phyloP scores from a whole-genome alignment of 2,888 invertebrate genomes.

The Argyresthia goedartella region DNA sequence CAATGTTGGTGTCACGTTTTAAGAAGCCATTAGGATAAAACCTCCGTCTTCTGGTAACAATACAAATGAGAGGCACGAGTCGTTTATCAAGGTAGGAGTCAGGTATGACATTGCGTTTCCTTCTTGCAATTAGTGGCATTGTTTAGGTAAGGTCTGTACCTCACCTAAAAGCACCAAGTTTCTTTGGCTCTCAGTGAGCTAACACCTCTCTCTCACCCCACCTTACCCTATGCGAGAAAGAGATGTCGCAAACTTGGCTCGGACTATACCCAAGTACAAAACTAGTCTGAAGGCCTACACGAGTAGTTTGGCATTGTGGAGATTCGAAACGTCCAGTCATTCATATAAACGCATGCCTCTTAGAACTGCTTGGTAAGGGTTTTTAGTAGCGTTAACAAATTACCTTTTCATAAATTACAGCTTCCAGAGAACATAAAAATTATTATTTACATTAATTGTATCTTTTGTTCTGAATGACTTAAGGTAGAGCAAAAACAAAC shows the following conservation, averaged over 20 bases:
- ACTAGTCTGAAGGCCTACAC: conserved; percentile 14
- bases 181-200: no score
- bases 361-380: conserved; percentile 17
- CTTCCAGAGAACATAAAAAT: not conserved
- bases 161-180: no score
- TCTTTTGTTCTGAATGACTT: not conserved
- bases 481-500: not conserved
- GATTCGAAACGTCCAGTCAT: conserved; percentile 30
- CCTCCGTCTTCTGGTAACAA: conserved; percentile 16
- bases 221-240: no score
- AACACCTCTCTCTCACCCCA: no score
- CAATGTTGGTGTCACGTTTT: not conserved
- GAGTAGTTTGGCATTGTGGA: conserved; percentile 24
- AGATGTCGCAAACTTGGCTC: no score
- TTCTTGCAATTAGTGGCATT: conserved; percentile 39
- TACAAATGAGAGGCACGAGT: not conserved
- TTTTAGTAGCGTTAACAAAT: not conserved
- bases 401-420: not conserved
- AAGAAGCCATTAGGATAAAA: conserved; percentile 8
- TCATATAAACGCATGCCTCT: conserved; percentile 20
- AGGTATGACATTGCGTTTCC: conserved; percentile 9
- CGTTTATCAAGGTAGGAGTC: not conserved
- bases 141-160: conserved; percentile 24
- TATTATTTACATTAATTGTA: not conserved
- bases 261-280: no score